A percentile compares a stretch with the other conserved stretches of the same genome.
phyloP scores from a whole-genome alignment of 2,797 vertebrate species.

The Dermochelys coriacea region DNA sequence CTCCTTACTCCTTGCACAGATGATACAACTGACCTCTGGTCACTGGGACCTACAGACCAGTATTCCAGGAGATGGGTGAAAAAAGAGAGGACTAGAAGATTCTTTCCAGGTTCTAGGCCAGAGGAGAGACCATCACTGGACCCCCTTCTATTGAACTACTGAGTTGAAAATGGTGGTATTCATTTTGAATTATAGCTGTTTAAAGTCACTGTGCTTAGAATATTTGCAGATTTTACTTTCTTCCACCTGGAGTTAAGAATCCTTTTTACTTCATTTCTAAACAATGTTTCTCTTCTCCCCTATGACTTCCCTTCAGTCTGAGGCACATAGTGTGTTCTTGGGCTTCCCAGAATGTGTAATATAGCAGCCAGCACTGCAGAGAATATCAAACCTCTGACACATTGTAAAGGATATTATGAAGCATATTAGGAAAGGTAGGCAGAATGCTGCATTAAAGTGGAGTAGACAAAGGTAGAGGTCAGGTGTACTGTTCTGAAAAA shows the following conservation, averaged over 20 bases:
- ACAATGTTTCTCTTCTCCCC: background rate
- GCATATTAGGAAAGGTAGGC: background rate
- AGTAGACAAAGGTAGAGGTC: background rate
- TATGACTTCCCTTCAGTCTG: background rate
- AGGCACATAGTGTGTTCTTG: background rate
- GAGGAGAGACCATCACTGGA: background rate
- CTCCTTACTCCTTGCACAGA: background rate
- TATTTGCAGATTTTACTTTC: background rate
- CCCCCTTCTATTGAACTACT: background rate
- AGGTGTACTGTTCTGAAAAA: background rate
- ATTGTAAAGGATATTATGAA: background rate
- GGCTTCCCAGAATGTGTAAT: background rate
- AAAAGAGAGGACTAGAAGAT: background rate
- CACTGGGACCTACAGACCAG: fast-evolving
- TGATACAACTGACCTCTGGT: background rate
- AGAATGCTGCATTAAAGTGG: background rate
- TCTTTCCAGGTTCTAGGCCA: background rate
- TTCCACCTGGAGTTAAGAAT: background rate
- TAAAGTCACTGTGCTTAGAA: background rate
- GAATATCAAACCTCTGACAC: background rate
- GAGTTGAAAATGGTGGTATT: background rate
- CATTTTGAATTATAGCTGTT: background rate
- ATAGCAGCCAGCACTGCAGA: background rate
- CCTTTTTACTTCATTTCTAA: background rate
- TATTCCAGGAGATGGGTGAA: background rate